Base-by-base conservation (phyloP, 1,140 invertebrate genomes). In the Amphibalanus amphitrite region DNA sequence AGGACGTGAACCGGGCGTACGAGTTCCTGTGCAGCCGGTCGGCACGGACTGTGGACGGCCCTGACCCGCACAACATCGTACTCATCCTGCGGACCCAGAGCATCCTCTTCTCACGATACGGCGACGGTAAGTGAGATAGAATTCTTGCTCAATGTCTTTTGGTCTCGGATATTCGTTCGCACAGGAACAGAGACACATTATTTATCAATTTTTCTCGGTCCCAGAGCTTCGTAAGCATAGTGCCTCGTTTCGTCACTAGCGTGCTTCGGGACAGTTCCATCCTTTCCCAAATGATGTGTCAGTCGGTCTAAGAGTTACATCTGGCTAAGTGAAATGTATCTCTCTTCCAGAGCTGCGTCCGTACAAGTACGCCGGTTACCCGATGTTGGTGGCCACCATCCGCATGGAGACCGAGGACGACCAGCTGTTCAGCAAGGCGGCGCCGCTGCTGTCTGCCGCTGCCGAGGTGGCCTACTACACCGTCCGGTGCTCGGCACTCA, bases 341-440 rank as follows among this genome's bases (percentile, higher is more conserved):
- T 15, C 67, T 73, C 72, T 80, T 82, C 73, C 76, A 93, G 93
- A 93, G 74, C 81, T 99, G 40, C 86, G 91, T 73, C 95, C 94
- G 4, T 99, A 98, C 82, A 99, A 99, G 81, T 99, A 99, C 82
- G 93, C 97, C 69, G 97, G 97, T 6, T 99, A 99, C 83, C 92
- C 92, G 0, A 95, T 97, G 82, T 82, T 99, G 17, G 93, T 99
- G 40, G 94, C 95, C 81, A 99, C 96, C 0, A 95, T 99, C 71
- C 85, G 89, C 77, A 81, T 97, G 78, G 96, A 99, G 83, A 93
- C 94, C 0, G 86, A 88, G 40, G 95, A 98, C 77, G 93, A 97
- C 70, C 85, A 88, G 74, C 82, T 99, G 73, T 99, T 99, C 82
- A 91, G 87, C 69, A 96, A 93, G 81, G 86, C 88, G 40, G 89